phyloP scores from a whole-genome alignment of 2,888 invertebrate genomes.

The Entomobrya proxima region DNA sequence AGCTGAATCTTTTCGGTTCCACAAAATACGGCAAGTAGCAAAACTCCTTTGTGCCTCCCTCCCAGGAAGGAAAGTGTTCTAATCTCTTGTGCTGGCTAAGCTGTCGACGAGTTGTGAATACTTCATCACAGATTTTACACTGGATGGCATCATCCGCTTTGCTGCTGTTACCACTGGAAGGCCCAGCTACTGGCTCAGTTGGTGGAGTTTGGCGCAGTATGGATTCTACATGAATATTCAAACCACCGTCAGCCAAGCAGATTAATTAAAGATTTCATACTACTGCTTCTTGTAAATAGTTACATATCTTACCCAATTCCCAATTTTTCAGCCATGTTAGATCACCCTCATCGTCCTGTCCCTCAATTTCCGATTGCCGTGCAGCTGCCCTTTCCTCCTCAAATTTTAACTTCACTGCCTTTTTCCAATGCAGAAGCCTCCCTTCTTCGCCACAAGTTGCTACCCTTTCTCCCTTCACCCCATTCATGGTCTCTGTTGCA shows the following conservation, averaged over 20 bases:
- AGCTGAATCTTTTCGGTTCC: slow-evolving; percentile 10
- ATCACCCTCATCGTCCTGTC: neutral
- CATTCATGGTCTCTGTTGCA: no score
- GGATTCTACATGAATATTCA: neutral
- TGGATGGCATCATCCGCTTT: neutral
- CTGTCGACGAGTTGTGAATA: neutral
- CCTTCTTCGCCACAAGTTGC: neutral
- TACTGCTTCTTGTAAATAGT: no score
- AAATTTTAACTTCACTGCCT: neutral
- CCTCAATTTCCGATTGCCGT: neutral
- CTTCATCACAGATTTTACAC: slow-evolving; percentile 21
- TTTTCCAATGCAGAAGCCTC: neutral
- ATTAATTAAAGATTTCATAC: neutral
- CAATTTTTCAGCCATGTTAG: neutral
- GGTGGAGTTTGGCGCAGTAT: neutral
- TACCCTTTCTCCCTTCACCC: neutral
- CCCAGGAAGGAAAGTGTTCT: slow-evolving; percentile 19
- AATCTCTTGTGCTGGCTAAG: slow-evolving; percentile 35
- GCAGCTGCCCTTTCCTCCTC: neutral
- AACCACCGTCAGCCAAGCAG: neutral
- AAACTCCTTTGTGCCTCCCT: neutral
- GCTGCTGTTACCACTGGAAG: neutral
- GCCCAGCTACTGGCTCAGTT: neutral
- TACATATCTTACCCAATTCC: neutral
- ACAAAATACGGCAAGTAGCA: slow-evolving; percentile 42